Conservation (phyloP, 2,888 invertebrate species). For the Pseudococcus viburni region DNA sequence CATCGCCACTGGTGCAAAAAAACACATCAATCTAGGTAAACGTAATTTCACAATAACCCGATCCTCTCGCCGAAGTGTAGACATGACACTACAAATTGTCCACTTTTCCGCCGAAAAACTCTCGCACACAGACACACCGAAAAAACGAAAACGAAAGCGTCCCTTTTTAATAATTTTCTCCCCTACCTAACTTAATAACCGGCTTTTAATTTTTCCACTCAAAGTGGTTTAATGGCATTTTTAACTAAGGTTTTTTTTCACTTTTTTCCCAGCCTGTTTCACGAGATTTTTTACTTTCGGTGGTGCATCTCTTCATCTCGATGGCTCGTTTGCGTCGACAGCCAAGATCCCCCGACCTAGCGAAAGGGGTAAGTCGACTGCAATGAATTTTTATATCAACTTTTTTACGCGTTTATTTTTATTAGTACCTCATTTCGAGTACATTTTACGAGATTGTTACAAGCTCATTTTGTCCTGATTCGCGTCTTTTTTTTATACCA, state of each 20-base stretch:
- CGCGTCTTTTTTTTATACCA: not conserved
- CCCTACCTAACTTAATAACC: constrained; percentile 60
- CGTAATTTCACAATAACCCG: constrained; percentile 42
- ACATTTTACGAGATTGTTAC: constrained; percentile 47
- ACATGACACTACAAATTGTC: constrained; percentile 55
- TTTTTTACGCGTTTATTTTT: constrained; percentile 47
- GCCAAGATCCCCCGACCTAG: too few species aligned
- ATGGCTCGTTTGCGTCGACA: too few species aligned
- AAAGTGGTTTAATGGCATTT: constrained; percentile 62
- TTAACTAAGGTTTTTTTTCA: constrained; percentile 45
- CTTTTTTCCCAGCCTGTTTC: not conserved
- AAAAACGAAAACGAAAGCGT: not conserved
- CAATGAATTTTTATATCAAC: not conserved
- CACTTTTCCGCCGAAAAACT: constrained; percentile 38
- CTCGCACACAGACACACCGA: not conserved
- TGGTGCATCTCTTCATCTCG: not conserved
- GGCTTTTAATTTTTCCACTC: constrained; percentile 65
- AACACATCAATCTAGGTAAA: constrained; percentile 49
- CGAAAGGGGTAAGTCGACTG: not conserved
- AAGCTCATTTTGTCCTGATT: constrained; percentile 18
- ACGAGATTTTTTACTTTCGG: not conserved
- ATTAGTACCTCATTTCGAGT: constrained; percentile 26
- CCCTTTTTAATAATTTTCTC: constrained; percentile 61
- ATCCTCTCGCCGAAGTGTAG: not conserved
- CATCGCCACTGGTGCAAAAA: not conserved